Evolutionary conservation across 2,888 invertebrate species (phyloP).

Genomic region (Amiota minor): DNA sequence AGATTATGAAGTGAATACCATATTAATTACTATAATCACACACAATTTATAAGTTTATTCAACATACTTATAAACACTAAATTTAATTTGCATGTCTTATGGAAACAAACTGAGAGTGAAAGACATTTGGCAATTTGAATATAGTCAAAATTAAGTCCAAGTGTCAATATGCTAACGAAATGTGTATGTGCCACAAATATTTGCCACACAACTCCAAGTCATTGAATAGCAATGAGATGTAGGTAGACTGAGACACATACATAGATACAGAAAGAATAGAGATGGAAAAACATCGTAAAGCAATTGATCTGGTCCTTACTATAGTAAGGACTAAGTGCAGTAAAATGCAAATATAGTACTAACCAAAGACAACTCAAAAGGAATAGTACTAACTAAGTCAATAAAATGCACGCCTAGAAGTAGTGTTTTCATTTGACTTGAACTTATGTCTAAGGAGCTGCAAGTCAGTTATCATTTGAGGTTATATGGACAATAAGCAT

Average conservation of each 20-base stretch:
- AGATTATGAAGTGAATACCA: no score
- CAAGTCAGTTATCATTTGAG: no score
- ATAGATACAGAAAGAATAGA: no score
- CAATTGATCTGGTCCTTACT: neutral
- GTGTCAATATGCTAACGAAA: constrained; percentile 27
- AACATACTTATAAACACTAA: no score
- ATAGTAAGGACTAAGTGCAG: neutral
- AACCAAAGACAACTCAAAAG: neutral
- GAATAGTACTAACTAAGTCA: neutral
- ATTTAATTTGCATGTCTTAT: no score
- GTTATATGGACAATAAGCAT: no score
- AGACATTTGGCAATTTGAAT: neutral
- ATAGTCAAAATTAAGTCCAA: constrained; percentile 17
- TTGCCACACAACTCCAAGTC: constrained; percentile 6
- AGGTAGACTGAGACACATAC: no score
- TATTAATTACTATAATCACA: neutral
- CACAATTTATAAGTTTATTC: neutral
- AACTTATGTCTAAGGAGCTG: neutral
- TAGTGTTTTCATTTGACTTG: neutral
- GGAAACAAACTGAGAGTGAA: no score
- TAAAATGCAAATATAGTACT: neutral
- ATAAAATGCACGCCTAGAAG: neutral
- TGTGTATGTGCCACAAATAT: constrained; percentile 18
- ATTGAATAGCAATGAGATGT: neutral
- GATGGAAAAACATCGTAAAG: neutral